phyloP scores from a whole-genome alignment of 92 coral and sea anemone species.

The Zoanthus sansibaricus region DNA sequence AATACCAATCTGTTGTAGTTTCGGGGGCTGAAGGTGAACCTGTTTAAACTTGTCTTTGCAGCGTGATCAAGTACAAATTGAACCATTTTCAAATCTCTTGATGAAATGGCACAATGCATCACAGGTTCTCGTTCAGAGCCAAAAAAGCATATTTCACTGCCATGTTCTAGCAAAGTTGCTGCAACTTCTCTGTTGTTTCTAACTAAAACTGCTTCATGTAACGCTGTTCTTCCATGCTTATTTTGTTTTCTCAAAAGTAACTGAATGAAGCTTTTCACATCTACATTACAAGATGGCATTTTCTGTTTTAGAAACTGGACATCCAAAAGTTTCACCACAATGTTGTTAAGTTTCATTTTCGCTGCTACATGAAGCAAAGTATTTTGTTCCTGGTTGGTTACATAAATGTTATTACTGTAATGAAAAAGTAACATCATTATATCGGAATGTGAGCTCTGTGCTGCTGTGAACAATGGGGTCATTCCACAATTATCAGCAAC shows the following conservation, averaged over 20 bases:
- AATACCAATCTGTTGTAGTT: too few relatives aligned
- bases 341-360: background rate
- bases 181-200: background rate
- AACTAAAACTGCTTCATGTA: background rate
- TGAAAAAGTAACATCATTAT: background rate
- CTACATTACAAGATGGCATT: background rate
- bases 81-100: background rate
- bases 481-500: background rate
- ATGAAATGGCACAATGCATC: background rate
- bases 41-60: background rate
- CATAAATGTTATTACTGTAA: background rate
- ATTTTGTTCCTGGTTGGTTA: background rate
- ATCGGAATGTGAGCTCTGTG: background rate
- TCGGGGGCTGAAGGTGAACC: too few relatives aligned
- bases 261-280: background rate
- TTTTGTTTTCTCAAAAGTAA: background rate
- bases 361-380: slow-evolving; percentile 26
- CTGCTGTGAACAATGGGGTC: slow-evolving; percentile 21
- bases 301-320: background rate
- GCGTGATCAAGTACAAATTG: background rate
- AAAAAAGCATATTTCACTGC: background rate
- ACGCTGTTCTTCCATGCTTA: slow-evolving; percentile 8
- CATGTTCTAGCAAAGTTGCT: background rate
- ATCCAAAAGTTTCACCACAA: background rate
- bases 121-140: background rate